Conservation (phyloP, 2,113 vertebrate genomes). For the Eonycteris spelaea region DNA sequence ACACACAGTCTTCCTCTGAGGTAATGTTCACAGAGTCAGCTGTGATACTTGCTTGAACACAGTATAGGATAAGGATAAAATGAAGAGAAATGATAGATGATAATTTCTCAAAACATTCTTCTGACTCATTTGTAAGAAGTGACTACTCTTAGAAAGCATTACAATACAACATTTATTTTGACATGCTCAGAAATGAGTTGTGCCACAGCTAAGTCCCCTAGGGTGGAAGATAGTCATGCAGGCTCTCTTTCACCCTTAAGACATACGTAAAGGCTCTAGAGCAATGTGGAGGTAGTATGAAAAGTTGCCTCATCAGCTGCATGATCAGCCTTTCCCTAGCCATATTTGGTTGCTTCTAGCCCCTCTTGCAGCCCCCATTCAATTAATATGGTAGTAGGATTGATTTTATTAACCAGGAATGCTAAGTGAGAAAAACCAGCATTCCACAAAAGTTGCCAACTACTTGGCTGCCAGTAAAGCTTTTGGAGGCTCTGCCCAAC, state of each 20-base stretch:
- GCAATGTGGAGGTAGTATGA: not conserved
- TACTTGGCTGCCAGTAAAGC: not conserved
- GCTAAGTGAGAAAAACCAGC: not conserved
- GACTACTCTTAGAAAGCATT: not conserved
- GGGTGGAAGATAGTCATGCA: not conserved
- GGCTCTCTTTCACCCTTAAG: not conserved
- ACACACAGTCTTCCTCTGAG: not conserved
- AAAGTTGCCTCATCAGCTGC: not conserved
- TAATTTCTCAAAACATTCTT: constrained; percentile 16
- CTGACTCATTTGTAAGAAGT: not conserved
- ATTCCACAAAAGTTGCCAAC: not conserved
- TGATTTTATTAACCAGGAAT: not conserved
- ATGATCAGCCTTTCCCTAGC: not conserved
- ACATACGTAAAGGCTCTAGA: not conserved
- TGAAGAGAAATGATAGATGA: not conserved
- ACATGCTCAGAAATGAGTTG: not conserved
- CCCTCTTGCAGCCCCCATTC: not conserved
- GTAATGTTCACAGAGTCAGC: not conserved
- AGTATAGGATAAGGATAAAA: not conserved
- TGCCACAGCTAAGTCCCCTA: not conserved
- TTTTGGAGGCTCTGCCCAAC: not conserved
- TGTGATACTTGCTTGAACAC: not conserved
- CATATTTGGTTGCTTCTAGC: not conserved
- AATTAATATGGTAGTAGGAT: not conserved
- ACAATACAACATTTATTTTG: not conserved